Evolutionary conservation across 2,797 vertebrate genomes (phyloP).

Genomic region (Pitangus sulphuratus): DNA sequence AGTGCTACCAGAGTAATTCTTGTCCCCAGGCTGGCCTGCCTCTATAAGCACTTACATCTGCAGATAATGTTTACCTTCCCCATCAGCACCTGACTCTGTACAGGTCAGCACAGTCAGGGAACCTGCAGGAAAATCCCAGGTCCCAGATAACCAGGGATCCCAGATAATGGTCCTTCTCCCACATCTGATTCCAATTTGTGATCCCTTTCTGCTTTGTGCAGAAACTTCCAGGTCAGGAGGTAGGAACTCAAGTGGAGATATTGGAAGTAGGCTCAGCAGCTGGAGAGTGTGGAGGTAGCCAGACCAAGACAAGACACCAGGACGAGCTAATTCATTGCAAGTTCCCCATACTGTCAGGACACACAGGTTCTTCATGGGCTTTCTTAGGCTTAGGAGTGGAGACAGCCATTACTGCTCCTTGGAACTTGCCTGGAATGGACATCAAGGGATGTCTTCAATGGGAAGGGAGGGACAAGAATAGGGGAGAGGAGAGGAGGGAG

Average conservation of each 20-base stretch:
- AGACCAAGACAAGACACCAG: background rate
- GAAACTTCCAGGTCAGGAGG: background rate
- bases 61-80: background rate
- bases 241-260: background rate
- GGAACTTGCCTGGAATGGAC: background rate
- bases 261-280: background rate
- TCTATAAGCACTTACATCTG: background rate
- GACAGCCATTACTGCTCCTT: background rate
- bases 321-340: background rate
- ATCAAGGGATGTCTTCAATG: background rate
- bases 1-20: background rate
- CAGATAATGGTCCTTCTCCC: background rate
- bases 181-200: background rate
- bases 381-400: background rate
- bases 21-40: background rate
- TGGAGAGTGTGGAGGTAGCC: slow-evolving; percentile 7
- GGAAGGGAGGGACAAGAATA: background rate
- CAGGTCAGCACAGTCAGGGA: background rate
- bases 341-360: background rate
- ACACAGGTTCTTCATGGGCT: background rate
- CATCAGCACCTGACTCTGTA: background rate
- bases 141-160: background rate
- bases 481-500: background rate
- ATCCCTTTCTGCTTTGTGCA: background rate
- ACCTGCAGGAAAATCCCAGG: background rate